Evolutionary conservation across 2,888 invertebrate species (phyloP).

Genomic region (Ornithoptera alexandrae): DNA sequence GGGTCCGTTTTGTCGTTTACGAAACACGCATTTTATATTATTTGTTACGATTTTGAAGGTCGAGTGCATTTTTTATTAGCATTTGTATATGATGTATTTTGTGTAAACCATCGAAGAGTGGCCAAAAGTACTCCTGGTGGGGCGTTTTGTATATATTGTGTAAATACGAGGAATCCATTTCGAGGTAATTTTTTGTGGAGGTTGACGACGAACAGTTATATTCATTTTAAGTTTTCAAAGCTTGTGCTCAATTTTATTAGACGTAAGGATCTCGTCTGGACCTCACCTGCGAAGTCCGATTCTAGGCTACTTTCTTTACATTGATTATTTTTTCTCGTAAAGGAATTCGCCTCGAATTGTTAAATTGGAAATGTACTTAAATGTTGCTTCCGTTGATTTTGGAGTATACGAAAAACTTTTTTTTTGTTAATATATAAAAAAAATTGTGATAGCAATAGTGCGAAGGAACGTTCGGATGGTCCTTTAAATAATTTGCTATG

Average conservation of each 20-base stretch:
- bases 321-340: neutral
- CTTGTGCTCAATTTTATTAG: constrained; percentile 78
- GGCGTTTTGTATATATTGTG: constrained; percentile 74
- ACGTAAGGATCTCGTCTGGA: constrained; percentile 54
- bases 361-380: constrained; percentile 37
- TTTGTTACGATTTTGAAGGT: constrained; percentile 54
- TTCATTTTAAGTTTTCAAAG: constrained; percentile 67
- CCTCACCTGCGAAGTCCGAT: constrained; percentile 42
- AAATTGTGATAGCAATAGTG: constrained; percentile 69
- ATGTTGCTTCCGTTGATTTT: constrained; percentile 46
- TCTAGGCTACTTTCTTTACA: constrained; percentile 14
- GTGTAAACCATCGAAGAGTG: constrained; percentile 49
- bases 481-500: constrained; percentile 60
- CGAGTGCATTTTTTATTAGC: constrained; percentile 44
- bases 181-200: constrained; percentile 52
- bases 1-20: constrained; percentile 33
- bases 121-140: constrained; percentile 65
- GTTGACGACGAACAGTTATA: constrained; percentile 41
- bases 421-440: constrained; percentile 52
- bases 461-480: constrained; percentile 65
- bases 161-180: constrained; percentile 68
- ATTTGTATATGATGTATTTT: constrained; percentile 35
- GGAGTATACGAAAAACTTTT: constrained; percentile 67
- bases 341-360: constrained; percentile 7
- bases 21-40: constrained; percentile 38